Conservation (phyloP, 2,797 vertebrate species). For the Leuciscus waleckii region DNA sequence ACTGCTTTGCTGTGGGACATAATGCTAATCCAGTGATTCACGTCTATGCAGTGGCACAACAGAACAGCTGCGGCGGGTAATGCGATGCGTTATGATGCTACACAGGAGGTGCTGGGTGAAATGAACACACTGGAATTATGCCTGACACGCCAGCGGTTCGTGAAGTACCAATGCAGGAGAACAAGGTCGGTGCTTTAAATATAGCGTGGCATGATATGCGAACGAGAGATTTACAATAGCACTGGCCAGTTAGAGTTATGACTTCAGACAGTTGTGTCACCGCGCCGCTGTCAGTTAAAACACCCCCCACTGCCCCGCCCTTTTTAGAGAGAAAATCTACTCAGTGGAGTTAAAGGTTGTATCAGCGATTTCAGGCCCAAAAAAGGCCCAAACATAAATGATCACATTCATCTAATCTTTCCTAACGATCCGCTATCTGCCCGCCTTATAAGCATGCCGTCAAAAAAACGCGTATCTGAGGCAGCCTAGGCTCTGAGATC, state of each 20-base stretch:
- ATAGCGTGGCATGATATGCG: conserved; percentile 43
- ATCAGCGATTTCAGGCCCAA: no score
- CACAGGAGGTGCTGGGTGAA: background rate
- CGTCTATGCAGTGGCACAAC: conserved; percentile 1
- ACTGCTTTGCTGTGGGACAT: conserved; percentile 25
- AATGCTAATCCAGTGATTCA: conserved; percentile 25
- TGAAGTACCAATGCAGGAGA: conserved; percentile 33
- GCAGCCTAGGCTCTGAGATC: no score
- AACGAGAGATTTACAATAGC: conserved; percentile 22
- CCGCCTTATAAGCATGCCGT: no score
- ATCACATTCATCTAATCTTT: no score
- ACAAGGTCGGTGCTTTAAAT: conserved; percentile 60
- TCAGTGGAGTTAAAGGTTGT: background rate
- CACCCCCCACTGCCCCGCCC: background rate
- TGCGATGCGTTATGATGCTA: conserved; percentile 25
- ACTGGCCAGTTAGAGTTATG: background rate
- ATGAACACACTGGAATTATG: conserved; percentile 32
- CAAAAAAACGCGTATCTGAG: no score
- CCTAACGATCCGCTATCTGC: no score
- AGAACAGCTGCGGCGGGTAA: conserved; percentile 58
- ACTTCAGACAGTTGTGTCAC: conserved; percentile 42
- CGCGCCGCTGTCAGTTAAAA: conserved; percentile 12
- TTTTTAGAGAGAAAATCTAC: background rate
- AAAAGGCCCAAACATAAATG: no score
- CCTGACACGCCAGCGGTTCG: conserved; percentile 16